Evolutionary conservation across 2,113 vertebrate species (phyloP).

Genomic region (Mionectes macconnelli): DNA sequence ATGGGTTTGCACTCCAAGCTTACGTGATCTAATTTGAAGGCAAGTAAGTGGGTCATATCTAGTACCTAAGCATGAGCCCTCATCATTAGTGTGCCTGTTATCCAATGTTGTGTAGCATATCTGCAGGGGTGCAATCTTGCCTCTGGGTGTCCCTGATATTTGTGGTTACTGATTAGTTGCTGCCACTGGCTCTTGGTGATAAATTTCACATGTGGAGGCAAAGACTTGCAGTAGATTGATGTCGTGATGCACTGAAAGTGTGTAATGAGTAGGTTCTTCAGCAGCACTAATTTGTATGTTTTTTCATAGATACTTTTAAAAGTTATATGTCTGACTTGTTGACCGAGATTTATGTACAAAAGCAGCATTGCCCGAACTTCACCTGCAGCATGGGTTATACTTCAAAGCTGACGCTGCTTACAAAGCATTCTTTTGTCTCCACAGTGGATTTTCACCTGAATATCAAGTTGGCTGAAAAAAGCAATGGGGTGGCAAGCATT

Average conservation of each 20-base stretch:
- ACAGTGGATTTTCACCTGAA: slow-evolving; percentile 10
- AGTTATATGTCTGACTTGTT: background rate
- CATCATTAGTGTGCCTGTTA: slow-evolving; percentile 53
- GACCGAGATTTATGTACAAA: background rate
- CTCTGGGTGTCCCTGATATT: slow-evolving; percentile 37
- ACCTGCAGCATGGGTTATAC: background rate
- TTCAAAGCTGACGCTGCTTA: slow-evolving; percentile 20
- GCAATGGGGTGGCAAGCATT: background rate
- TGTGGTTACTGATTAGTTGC: slow-evolving; percentile 56
- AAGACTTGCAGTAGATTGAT: background rate
- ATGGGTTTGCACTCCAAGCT: slow-evolving; percentile 1
- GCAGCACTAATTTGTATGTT: background rate
- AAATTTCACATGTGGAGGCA: background rate
- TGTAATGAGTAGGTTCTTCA: background rate
- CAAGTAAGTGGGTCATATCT: slow-evolving; percentile 44
- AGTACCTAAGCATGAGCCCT: slow-evolving; percentile 33
- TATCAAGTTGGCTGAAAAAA: slow-evolving; percentile 9
- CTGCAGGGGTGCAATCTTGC: slow-evolving; percentile 64
- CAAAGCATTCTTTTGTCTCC: slow-evolving; percentile 28
- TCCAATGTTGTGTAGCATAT: slow-evolving; percentile 46
- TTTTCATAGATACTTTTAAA: background rate
- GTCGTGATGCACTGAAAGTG: background rate
- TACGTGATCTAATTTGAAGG: slow-evolving; percentile 27
- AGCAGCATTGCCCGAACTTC: background rate
- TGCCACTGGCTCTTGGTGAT: slow-evolving; percentile 20